Conservation (phyloP, 2,113 vertebrate species). For the Ctenomys sociabilis region DNA sequence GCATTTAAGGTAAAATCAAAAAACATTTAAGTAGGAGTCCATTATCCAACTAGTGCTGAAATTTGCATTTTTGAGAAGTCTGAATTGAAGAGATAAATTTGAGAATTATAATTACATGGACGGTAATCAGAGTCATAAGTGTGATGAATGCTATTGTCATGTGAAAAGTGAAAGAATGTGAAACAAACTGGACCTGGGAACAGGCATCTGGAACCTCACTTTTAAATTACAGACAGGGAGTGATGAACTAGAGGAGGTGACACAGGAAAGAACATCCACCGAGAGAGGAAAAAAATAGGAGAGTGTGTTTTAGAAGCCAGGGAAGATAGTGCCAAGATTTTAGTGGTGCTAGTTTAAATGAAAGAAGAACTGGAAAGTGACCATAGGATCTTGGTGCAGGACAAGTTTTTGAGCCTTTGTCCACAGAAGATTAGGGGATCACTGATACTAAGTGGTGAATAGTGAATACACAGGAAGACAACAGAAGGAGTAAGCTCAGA, state of each 20-base stretch:
- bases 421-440: background rate
- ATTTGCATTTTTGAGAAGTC: constrained; percentile 41
- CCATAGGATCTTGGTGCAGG: background rate
- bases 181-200: background rate
- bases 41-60: background rate
- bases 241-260: background rate
- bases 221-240: constrained; percentile 1
- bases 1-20: constrained; percentile 39
- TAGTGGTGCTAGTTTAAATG: background rate
- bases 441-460: background rate
- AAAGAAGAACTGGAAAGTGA: constrained; percentile 10
- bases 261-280: background rate
- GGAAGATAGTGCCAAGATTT: constrained; percentile 4
- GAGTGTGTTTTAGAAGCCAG: background rate
- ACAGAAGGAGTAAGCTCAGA: background rate
- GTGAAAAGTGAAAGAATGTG: background rate
- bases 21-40: background rate
- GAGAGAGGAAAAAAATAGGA: background rate
- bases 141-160: background rate
- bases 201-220: background rate
- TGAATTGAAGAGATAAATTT: constrained; percentile 20
- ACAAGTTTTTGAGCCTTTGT: constrained; percentile 1
- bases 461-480: background rate
- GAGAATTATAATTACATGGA: background rate
- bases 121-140: background rate